phyloP scores from a whole-genome alignment of 1,140 invertebrate species.

The Holotrichia oblita region DNA sequence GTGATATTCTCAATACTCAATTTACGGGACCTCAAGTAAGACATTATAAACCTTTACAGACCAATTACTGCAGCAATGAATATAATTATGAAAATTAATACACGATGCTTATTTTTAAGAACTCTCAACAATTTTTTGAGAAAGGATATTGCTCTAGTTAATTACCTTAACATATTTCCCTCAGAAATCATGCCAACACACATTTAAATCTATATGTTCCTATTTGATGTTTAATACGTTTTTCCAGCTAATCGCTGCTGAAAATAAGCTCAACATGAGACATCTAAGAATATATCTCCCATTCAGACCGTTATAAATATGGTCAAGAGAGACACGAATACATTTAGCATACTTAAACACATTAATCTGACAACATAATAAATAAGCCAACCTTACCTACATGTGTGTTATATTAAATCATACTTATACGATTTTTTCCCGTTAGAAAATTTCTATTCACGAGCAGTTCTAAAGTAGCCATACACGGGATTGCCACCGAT shows the following conservation, averaged over 20 bases:
- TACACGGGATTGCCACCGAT: background rate
- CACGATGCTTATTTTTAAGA: no score
- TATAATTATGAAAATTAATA: no score
- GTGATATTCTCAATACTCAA: no score
- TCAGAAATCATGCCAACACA: no score
- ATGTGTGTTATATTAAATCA: slow-evolving; percentile 3
- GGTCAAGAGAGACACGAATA: background rate
- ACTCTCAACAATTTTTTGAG: no score
- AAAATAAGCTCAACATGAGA: slow-evolving; percentile 1
- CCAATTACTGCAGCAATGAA: no score
- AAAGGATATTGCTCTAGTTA: no score
- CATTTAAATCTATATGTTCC: no score
- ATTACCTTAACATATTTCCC: no score
- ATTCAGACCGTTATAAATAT: slow-evolving; percentile 1
- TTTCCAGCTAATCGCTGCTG: background rate
- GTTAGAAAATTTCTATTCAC: slow-evolving; percentile 13
- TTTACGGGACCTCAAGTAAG: no score
- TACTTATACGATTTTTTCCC: background rate
- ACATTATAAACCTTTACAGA: no score
- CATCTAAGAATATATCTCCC: background rate
- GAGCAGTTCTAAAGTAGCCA: background rate
- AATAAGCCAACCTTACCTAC: background rate
- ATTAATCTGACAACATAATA: background rate
- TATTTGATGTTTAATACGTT: background rate
- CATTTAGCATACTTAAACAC: background rate